A percentile compares a stretch with the other conserved stretches of the same genome.
phyloP scores from a whole-genome alignment of 2,113 vertebrate genomes.

The Paradoxurus hermaphroditus region DNA sequence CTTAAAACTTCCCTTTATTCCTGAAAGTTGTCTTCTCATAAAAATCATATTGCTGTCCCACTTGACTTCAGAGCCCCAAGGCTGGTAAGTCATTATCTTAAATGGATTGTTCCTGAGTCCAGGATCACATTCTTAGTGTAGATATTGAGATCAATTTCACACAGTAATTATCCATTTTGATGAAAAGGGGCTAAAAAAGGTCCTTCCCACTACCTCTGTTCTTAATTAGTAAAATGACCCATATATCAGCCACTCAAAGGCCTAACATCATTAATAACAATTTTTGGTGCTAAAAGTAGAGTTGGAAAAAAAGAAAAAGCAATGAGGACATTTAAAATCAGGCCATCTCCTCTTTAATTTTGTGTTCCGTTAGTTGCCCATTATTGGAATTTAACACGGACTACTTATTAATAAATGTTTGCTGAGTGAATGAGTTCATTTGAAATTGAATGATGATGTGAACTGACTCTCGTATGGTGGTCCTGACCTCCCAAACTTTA shows the following conservation, averaged over 20 bases:
- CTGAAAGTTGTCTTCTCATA: background rate
- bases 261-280: conserved; percentile 45
- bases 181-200: conserved; percentile 78
- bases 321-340: conserved; percentile 45
- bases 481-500: background rate
- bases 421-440: background rate
- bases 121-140: conserved; percentile 67
- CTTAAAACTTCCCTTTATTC: background rate
- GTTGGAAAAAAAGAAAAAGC: background rate
- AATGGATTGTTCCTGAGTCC: conserved; percentile 58
- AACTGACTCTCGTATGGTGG: background rate
- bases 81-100: conserved; percentile 48
- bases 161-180: conserved; percentile 81
- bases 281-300: conserved; percentile 77
- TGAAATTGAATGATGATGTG: background rate
- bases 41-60: conserved; percentile 8
- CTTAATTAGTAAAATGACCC: conserved; percentile 80
- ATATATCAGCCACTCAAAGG: conserved; percentile 77
- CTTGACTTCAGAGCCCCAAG: conserved; percentile 35
- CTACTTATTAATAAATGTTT: background rate
- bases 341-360: conserved; percentile 17
- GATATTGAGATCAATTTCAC: conserved; percentile 77
- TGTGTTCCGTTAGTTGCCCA: background rate
- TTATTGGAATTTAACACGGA: conserved; percentile 2
- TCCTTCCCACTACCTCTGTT: conserved; percentile 32